These are phyloP conservation scores for Esox masquinongy DNA, from an alignment of 2,797 vertebrate species.

Conservation along the genomic window DNA sequence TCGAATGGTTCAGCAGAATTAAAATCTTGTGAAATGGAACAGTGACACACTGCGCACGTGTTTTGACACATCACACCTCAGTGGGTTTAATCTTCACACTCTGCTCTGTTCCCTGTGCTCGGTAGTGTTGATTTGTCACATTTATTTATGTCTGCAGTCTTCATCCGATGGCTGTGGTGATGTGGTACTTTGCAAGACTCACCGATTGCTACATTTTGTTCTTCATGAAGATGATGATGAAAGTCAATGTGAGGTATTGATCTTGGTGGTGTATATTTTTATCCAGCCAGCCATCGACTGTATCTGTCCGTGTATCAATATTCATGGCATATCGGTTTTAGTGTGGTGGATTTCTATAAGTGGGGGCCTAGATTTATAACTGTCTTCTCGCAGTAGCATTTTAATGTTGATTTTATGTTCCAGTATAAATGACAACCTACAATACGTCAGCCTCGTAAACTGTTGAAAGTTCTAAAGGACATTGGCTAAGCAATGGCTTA, in stretches of 20 bases:
- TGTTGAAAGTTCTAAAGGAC: no score
- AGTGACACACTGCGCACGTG: background rate
- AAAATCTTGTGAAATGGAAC: background rate
- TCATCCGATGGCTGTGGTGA: background rate
- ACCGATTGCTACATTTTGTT: background rate
- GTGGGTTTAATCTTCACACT: constrained; percentile 1
- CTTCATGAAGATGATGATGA: background rate
- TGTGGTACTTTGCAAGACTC: background rate
- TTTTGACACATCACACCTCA: background rate
- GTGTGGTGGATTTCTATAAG: background rate
- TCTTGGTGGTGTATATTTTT: background rate
- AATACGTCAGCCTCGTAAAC: no score
- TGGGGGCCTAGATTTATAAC: background rate
- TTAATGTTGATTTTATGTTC: background rate
- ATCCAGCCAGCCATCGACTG: background rate
- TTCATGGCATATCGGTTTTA: background rate
- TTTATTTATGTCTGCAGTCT: constrained; percentile 3
- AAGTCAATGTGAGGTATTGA: background rate
- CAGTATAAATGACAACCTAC: no score
- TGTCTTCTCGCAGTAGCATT: background rate
- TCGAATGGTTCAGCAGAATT: constrained; percentile 21
- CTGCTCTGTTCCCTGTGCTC: background rate
- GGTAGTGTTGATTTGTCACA: constrained; percentile 4
- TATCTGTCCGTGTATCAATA: background rate
- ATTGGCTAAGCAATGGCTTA: no score